These are phyloP conservation scores for Pycnomerus fuliginosus DNA, from an alignment of 2,888 invertebrate genomes.

Conservation along the genomic window DNA sequence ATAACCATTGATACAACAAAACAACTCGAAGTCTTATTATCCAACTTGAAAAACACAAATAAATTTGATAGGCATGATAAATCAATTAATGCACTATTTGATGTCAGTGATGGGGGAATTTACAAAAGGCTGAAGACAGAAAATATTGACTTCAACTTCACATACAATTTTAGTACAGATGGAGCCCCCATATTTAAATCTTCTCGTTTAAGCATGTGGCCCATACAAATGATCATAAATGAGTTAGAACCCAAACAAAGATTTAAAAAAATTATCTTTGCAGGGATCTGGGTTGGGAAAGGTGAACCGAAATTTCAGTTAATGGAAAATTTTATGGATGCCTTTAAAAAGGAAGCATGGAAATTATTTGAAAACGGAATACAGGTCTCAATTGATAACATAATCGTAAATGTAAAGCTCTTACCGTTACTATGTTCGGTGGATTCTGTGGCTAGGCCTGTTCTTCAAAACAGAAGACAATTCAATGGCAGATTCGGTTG, in stretches of 20 bases:
- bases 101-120: not conserved
- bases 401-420: not conserved
- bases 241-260: not conserved
- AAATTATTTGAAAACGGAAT: not conserved
- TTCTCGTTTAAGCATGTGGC: not conserved
- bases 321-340: not conserved
- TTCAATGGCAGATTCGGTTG: not conserved
- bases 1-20: too few relatives aligned
- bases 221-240: not conserved
- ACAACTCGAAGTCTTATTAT: too few relatives aligned
- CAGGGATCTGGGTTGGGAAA: not conserved
- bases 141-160: not conserved
- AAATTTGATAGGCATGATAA: too few relatives aligned
- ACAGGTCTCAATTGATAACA: not conserved
- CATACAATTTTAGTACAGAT: not conserved
- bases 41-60: too few relatives aligned
- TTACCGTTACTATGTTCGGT: not conserved
- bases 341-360: not conserved
- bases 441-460: not conserved
- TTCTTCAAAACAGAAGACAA: not conserved
- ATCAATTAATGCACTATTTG: too few relatives aligned
- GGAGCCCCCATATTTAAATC: not conserved
- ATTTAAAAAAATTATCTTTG: not conserved
- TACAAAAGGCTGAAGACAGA: not conserved
- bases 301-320: not conserved